phyloP scores from a whole-genome alignment of 2,113 vertebrate species.

The Panurus biarmicus region DNA sequence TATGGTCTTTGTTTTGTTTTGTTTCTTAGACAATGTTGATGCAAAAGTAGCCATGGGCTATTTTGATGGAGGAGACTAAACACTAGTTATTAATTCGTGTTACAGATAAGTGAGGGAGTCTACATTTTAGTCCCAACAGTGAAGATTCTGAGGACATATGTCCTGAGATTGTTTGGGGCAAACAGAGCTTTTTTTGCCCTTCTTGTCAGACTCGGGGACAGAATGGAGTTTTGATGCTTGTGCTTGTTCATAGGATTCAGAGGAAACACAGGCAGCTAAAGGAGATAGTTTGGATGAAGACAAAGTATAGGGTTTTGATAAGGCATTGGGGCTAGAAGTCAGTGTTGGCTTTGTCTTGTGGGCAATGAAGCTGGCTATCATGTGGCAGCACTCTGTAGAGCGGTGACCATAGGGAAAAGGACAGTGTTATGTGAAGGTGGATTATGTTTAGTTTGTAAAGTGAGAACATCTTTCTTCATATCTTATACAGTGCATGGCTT shows the following conservation, averaged over 20 bases:
- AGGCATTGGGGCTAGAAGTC: not conserved
- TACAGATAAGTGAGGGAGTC: not conserved
- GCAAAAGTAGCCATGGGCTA: not conserved
- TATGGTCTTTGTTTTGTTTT: not conserved
- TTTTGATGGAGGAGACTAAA: not conserved
- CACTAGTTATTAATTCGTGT: not conserved
- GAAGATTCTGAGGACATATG: not conserved
- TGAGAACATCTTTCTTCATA: not conserved
- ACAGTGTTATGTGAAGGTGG: not conserved
- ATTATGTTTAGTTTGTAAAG: not conserved
- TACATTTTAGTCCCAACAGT: not conserved
- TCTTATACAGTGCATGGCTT: not conserved
- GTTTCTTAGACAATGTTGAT: not conserved
- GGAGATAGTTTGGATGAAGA: not conserved
- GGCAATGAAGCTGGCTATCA: not conserved
- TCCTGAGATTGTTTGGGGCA: not conserved
- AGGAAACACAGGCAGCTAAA: not conserved
- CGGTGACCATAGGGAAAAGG: not conserved
- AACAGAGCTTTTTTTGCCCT: not conserved
- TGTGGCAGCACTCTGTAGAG: not conserved
- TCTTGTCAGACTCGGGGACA: not conserved
- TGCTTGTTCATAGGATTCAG: not conserved
- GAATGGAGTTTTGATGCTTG: not conserved
- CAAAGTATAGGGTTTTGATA: not conserved
- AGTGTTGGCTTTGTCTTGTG: not conserved